Base-by-base conservation (phyloP, 1,140 invertebrate species). In the Ctenoplectra terminalis region DNA sequence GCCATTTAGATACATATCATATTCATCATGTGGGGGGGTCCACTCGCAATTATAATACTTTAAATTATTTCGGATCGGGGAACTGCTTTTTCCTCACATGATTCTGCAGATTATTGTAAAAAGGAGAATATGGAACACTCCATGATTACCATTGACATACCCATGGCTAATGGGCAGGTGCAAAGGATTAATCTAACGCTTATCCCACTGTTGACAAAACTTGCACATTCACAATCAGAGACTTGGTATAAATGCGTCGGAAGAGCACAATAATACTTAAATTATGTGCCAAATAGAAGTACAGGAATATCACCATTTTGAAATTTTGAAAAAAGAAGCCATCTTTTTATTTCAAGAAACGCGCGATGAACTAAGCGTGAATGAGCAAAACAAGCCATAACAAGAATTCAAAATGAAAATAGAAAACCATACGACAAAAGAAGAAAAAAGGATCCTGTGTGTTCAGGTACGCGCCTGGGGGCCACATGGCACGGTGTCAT, bases 251-350 rank as follows among this genome's bases (percentile, higher is more conserved):
- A 87, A 64, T 50, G 89, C 60, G 83, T 93, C 1, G 81, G 83
- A 23, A 81, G 56, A 48, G 79, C 91, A 5, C 90, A 93, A 75
- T 73, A 82, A 64, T 69, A 76, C 13, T 54, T 94, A 26, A 93
- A 93, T 75, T 83, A 71, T 5, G 91, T 91, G 1, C 89, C 73
- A 34, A 88, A 91, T 31, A 66, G 90, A 77, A 90, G 89, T 64
- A 92, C 90, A 0, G 83, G 82, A 2, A 85, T 43, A 0, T 88
- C 90, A 17, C 92, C 91, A 11, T 92, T 92, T 78, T 67, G 92
- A 92, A 82, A 87, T 79, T 80, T 63, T 31, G n/a, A 85, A 72
- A 40, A 81, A 89, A 63, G 89, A 91, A n/a, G 58, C 82, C n/a
- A 29, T n/a, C n/a, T 67, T 23, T 50, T 92, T 7, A 23, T 50